Evolutionary conservation across 2,113 vertebrate genomes (phyloP).

Genomic region (Oreotrochilus melanogaster): DNA sequence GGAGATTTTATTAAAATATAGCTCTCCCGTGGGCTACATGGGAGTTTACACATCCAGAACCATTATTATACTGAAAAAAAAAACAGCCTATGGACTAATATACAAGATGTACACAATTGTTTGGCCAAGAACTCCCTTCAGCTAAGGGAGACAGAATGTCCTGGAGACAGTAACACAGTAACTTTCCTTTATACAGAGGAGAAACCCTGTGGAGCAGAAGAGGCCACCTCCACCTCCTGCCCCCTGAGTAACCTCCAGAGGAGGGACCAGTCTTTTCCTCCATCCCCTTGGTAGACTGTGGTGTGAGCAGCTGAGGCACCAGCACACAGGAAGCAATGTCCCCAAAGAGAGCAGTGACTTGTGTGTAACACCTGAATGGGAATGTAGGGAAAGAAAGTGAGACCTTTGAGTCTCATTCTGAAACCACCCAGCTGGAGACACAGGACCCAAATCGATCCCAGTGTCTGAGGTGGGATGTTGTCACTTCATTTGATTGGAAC

Average conservation of each 20-base stretch:
- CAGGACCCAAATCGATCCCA: not conserved
- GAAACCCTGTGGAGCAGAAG: not conserved
- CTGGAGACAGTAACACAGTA: not conserved
- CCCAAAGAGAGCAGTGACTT: not conserved
- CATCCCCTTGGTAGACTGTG: not conserved
- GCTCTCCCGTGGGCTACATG: not conserved
- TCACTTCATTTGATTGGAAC: not conserved
- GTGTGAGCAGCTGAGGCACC: not conserved
- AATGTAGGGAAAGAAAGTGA: not conserved
- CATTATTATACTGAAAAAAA: not conserved
- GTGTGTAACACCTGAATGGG: not conserved
- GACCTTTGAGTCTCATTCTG: not conserved
- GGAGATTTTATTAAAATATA: not conserved
- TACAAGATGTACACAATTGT: fast-evolving
- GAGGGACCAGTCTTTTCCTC: not conserved
- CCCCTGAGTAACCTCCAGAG: not conserved
- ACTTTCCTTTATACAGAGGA: not conserved
- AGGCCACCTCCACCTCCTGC: not conserved
- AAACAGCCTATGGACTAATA: not conserved
- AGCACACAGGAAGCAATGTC: not conserved
- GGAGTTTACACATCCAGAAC: not conserved
- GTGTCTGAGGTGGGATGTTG: not conserved
- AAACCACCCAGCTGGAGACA: not conserved
- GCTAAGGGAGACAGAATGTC: not conserved
- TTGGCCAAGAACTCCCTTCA: not conserved